Evolutionary conservation across 2,888 invertebrate genomes (phyloP).

Genomic region (Dicycla oo): DNA sequence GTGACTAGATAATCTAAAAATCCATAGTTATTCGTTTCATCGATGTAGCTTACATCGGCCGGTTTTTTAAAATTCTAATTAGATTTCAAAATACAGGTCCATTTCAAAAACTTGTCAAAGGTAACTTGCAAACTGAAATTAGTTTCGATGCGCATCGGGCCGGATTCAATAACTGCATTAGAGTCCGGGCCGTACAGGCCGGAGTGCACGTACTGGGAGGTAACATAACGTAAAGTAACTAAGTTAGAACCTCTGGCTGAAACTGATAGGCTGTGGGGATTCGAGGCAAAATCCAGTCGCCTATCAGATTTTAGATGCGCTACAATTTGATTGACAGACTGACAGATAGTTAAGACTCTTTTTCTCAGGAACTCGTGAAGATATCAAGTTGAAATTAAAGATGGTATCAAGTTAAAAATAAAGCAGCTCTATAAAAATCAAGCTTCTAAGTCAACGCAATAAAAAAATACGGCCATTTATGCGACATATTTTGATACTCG

Average conservation of each 20-base stretch:
- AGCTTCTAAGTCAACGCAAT: too few relatives aligned
- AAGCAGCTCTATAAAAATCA: too few relatives aligned
- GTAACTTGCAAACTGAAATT: slow-evolving; percentile 9
- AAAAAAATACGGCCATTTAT: too few relatives aligned
- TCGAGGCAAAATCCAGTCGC: background rate
- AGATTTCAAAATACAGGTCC: background rate
- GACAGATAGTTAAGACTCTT: too few relatives aligned
- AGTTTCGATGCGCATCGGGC: slow-evolving; percentile 4
- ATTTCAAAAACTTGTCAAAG: slow-evolving; percentile 20
- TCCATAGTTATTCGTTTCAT: background rate
- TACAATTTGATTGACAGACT: background rate
- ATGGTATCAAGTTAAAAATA: too few relatives aligned
- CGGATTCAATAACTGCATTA: slow-evolving; percentile 24
- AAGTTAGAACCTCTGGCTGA: slow-evolving; percentile 11
- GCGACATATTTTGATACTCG: too few relatives aligned
- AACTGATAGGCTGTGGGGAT: background rate
- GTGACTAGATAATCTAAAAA: background rate
- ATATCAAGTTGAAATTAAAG: too few relatives aligned
- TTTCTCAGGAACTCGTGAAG: too few relatives aligned
- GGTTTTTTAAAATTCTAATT: background rate
- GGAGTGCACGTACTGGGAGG: background rate
- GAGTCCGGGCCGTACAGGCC: slow-evolving; percentile 12
- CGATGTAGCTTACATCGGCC: background rate
- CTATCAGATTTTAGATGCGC: background rate
- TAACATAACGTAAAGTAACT: slow-evolving; percentile 6